A percentile compares a stretch with the other conserved stretches of the same genome.
Conservation (phyloP, 2,888 invertebrate genomes). For the Callyntrura guangdongensis region DNA sequence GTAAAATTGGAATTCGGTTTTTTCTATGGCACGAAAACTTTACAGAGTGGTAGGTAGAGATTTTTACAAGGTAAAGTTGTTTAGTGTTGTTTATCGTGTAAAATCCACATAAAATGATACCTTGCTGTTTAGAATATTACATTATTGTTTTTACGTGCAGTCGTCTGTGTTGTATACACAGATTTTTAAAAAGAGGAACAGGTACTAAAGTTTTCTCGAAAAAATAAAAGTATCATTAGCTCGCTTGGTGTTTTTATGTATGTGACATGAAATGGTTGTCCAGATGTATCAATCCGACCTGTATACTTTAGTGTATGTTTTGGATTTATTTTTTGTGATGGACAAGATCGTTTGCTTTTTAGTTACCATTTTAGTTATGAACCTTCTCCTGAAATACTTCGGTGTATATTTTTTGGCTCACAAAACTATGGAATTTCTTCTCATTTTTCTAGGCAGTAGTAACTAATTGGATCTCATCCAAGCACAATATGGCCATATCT, state of each 20-base stretch:
- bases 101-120: neutral
- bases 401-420: neutral
- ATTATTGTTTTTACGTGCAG: constrained; percentile 1
- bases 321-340: neutral
- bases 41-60: neutral
- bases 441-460: constrained; percentile 92
- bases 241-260: constrained; percentile 36
- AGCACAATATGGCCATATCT: constrained; percentile 99
- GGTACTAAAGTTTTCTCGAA: constrained; percentile 20
- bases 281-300: constrained; percentile 9
- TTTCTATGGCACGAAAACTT: too few relatives aligned
- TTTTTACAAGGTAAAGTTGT: neutral
- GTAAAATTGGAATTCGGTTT: too few relatives aligned
- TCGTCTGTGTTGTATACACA: neutral
- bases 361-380: constrained; percentile 7
- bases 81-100: neutral
- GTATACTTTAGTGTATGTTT: constrained; percentile 7
- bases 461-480: constrained; percentile 97
- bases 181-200: neutral
- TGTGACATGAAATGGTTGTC: neutral
- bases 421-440: neutral
- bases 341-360: constrained; percentile 10
- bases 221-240: neutral
- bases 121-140: neutral
- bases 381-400: neutral